phyloP scores from a whole-genome alignment of 2,113 vertebrate genomes.

The Herpetotheres cachinnans region DNA sequence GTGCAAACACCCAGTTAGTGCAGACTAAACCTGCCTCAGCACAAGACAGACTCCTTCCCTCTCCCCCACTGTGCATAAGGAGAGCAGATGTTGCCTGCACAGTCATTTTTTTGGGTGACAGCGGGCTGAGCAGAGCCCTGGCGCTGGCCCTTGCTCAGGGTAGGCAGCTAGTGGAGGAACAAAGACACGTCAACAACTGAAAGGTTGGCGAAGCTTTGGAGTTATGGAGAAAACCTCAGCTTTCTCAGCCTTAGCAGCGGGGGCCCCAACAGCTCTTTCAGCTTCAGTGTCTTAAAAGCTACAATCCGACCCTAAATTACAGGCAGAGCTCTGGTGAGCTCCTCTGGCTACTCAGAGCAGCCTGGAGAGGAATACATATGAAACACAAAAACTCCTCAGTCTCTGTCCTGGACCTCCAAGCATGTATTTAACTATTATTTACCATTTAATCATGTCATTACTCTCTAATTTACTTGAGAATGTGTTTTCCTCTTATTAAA shows the following conservation, averaged over 20 bases:
- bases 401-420: conserved; percentile 37
- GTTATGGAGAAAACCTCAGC: neutral
- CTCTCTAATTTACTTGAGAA: conserved; percentile 48
- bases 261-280: neutral
- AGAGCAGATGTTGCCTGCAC: conserved; percentile 1
- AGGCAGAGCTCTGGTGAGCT: neutral
- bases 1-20: neutral
- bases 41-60: neutral
- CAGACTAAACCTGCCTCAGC: neutral
- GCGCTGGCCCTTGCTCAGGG: neutral
- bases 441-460: conserved; percentile 43
- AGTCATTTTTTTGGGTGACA: neutral
- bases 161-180: neutral
- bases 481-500: conserved; percentile 52
- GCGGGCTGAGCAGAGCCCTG: neutral
- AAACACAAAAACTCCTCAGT: conserved; percentile 32
- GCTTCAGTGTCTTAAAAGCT: neutral
- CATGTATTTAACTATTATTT: conserved; percentile 46
- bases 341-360: neutral
- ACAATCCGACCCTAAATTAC: neutral
- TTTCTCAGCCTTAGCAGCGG: neutral
- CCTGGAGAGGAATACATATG: conserved; percentile 10
- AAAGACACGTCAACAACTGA: neutral
- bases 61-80: neutral
- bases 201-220: neutral